Percentiles rank a stretch among this genome's conserved stretches.
These are phyloP conservation scores for Chauna torquata DNA, from an alignment of 2,113 vertebrate genomes.

Conservation along the genomic window DNA sequence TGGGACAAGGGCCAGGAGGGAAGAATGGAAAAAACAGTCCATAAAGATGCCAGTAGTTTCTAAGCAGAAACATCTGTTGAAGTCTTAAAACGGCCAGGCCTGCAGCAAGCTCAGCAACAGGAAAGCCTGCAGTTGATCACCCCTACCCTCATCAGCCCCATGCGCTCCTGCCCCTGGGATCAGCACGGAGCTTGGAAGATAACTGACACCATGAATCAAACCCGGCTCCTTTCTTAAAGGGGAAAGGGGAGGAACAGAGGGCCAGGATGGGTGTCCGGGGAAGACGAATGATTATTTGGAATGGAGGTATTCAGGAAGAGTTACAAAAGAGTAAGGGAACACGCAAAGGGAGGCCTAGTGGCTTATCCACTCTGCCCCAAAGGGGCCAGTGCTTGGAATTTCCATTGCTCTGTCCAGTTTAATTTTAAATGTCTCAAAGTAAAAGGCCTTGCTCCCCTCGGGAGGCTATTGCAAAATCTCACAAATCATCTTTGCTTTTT, in stretches of 20 bases:
- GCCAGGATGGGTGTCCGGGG: not conserved
- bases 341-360: conserved; percentile 24
- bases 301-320: conserved; percentile 31
- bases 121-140: conserved; percentile 77
- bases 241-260: not conserved
- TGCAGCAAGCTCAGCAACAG: conserved; percentile 80
- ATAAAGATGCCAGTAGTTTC: conserved; percentile 83
- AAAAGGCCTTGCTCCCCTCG: conserved; percentile 9
- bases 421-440: conserved; percentile 62
- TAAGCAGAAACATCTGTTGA: conserved; percentile 85
- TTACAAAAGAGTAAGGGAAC: conserved; percentile 46
- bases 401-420: conserved; percentile 49
- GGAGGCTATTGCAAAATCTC: conserved; percentile 42
- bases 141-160: conserved; percentile 52
- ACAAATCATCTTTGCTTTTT: conserved; percentile 43
- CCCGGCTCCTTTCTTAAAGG: conserved; percentile 30
- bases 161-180: conserved; percentile 66
- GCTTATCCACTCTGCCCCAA: conserved; percentile 15
- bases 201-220: conserved; percentile 66
- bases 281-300: conserved; percentile 36
- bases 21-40: conserved; percentile 85
- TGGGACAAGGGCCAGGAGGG: conserved; percentile 73
- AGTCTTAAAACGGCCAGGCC: conserved; percentile 76
- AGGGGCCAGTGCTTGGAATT: not conserved
- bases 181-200: conserved; percentile 45